These are phyloP conservation scores for Tinamus major DNA, from an alignment of 2,797 vertebrate species.

Conservation along the genomic window DNA sequence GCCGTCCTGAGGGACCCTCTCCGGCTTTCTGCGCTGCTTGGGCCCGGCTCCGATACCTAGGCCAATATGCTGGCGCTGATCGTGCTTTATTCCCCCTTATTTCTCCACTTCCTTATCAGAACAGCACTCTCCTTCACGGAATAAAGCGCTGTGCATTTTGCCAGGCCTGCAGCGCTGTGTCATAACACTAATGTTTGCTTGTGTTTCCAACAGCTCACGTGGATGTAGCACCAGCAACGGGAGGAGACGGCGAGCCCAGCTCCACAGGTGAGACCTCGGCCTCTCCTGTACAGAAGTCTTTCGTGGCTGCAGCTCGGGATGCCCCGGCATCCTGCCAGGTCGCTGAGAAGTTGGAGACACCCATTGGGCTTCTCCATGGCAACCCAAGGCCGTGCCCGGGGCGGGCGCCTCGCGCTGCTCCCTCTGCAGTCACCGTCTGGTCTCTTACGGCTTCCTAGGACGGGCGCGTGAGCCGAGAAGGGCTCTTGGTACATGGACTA, in stretches of 20 bases:
- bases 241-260: background rate
- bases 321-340: background rate
- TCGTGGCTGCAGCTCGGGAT: background rate
- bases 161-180: fast-evolving
- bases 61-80: background rate
- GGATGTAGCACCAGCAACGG: background rate
- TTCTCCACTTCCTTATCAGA: background rate
- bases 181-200: background rate
- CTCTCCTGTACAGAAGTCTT: fast-evolving
- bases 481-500: background rate
- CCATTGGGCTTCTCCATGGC: constrained; percentile 11
- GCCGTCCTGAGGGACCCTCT: constrained; percentile 15
- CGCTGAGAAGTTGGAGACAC: constrained; percentile 14
- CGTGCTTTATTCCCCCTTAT: background rate
- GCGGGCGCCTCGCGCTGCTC: background rate
- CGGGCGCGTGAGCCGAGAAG: background rate
- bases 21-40: constrained; percentile 7
- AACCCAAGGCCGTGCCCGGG: background rate
- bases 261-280: constrained; percentile 25
- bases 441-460: background rate
- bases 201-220: background rate
- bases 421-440: fast-evolving
- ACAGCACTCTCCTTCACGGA: background rate
- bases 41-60: background rate
- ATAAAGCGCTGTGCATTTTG: fast-evolving